Evolutionary conservation across 2,888 invertebrate species (phyloP).

Genomic region (Branchellion lobata): DNA sequence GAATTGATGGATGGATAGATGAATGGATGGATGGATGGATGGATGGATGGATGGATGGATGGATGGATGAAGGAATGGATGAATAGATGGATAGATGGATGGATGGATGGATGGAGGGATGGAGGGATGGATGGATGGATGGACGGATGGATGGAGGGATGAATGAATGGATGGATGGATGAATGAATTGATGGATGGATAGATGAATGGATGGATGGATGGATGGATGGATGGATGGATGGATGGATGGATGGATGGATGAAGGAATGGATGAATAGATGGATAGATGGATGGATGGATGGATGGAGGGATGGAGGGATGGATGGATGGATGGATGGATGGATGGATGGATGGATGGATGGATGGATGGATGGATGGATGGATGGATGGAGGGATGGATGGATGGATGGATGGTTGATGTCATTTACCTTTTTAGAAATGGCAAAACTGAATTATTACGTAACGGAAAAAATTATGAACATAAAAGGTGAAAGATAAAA

Average conservation of each 20-base stretch:
- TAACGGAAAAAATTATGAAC: too few species aligned
- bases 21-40: background rate
- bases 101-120: background rate
- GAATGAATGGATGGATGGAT: background rate
- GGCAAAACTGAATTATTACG: too few species aligned
- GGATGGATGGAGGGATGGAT: background rate
- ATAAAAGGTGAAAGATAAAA: too few species aligned
- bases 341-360: constrained; percentile 1
- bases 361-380: background rate
- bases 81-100: background rate
- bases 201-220: background rate
- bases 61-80: background rate
- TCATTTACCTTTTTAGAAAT: too few species aligned
- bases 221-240: constrained; percentile 8
- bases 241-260: constrained; percentile 4
- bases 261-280: background rate
- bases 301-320: background rate
- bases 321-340: constrained; percentile 1
- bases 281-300: background rate
- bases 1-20: background rate
- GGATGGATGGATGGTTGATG: too few species aligned
- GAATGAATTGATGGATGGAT: background rate
- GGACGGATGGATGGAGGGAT: background rate
- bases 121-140: background rate
- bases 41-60: background rate